Conservation (phyloP, 2,888 invertebrate species). For the Drosophila anceps region DNA sequence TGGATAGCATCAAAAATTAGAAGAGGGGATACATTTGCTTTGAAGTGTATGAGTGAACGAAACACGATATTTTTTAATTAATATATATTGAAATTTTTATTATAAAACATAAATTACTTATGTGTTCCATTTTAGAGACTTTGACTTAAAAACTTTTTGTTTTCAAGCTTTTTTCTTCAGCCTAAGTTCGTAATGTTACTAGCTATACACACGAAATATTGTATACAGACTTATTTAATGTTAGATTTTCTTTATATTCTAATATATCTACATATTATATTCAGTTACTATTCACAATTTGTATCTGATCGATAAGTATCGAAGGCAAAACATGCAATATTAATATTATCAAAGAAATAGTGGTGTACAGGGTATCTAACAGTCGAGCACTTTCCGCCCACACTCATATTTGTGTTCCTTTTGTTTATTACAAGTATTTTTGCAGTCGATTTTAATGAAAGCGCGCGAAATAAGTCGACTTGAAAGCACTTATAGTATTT, state of each 20-base stretch:
- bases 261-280: background rate
- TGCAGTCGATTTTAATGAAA: constrained; percentile 57
- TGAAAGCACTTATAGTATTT: constrained; percentile 60
- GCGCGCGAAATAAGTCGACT: constrained; percentile 51
- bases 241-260: no score
- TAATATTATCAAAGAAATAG: no score
- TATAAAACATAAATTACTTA: background rate
- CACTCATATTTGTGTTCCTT: constrained; percentile 29
- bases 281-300: background rate
- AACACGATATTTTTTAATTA: background rate
- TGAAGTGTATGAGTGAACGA: background rate
- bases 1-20: background rate
- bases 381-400: background rate
- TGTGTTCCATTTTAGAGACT: background rate
- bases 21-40: no score
- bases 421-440: constrained; percentile 58
- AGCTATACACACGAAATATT: no score
- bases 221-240: no score
- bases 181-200: no score
- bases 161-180: no score
- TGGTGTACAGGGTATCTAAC: background rate
- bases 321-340: background rate
- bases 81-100: background rate
- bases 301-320: background rate
- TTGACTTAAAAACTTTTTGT: no score